phyloP scores from a whole-genome alignment of 2,113 vertebrate species.

The Macrotus californicus region DNA sequence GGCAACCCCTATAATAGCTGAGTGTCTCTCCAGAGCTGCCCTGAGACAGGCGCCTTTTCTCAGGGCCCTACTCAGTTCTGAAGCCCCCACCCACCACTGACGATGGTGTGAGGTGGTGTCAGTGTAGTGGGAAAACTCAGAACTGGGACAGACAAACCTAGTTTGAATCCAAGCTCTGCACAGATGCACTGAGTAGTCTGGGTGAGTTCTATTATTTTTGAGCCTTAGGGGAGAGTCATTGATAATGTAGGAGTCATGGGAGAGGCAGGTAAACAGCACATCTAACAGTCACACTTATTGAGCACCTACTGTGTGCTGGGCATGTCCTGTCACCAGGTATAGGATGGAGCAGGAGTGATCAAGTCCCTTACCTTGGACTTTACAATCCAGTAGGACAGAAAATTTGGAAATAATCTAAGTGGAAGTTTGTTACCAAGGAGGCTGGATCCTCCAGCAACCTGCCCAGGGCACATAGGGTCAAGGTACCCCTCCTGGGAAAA shows the following conservation, averaged over 20 bases:
- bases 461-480: neutral
- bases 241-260: neutral
- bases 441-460: neutral
- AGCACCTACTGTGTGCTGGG: neutral
- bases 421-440: neutral
- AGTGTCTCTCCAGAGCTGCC: neutral
- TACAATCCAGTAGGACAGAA: neutral
- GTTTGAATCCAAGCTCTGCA: neutral
- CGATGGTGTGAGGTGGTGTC: neutral
- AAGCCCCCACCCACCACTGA: neutral
- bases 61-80: neutral
- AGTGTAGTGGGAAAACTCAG: neutral
- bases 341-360: neutral
- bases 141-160: neutral
- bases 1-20: accelerated
- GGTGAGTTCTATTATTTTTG: neutral
- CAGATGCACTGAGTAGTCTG: neutral
- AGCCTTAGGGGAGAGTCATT: neutral
- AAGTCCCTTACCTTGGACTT: neutral
- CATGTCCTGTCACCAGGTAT: neutral
- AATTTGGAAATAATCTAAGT: neutral
- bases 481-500: neutral
- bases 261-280: neutral
- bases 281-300: neutral
- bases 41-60: neutral